Percentiles rank a stretch among this genome's conserved stretches.
phyloP scores from a whole-genome alignment of 2,113 vertebrate species.

The human region GRCh38 chr1:48673501-48674000 shows the following conservation, averaged over 20 bases:
- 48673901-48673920: too few species aligned
- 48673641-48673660: constrained; percentile 63
- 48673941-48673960: not conserved
- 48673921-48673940: not conserved
- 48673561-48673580: constrained; percentile 88
- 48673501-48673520: constrained; percentile 88
- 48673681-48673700: not conserved
- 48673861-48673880: not conserved
- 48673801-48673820: not conserved
- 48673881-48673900: accelerated
- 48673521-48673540: constrained; percentile 90
- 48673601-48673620: constrained; percentile 80
- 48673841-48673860: not conserved
- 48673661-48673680: constrained; percentile 77
- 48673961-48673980: not conserved
- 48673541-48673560: constrained; percentile 90
- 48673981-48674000: not conserved
- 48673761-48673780: not conserved
- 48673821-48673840: not conserved
- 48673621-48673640: constrained; percentile 79
- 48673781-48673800: not conserved
- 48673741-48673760: not conserved
- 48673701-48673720: not conserved
- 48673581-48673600: constrained; percentile 71
- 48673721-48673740: not conserved